Base-by-base conservation (phyloP, 2,888 invertebrate genomes). In the Scaptomyza tumidula region DNA sequence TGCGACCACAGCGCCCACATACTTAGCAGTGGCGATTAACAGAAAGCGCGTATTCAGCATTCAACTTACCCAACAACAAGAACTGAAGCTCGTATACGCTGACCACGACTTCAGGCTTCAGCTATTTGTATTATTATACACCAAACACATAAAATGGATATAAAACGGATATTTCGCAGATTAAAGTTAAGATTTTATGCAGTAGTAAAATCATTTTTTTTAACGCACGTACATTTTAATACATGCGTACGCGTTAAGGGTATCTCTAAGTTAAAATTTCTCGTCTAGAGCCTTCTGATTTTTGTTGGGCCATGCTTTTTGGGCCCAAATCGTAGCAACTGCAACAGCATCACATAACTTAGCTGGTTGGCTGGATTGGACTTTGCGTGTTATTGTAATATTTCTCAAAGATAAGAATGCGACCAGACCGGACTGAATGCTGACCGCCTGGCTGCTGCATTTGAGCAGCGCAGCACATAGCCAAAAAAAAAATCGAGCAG, bases 311-410 rank as follows among this genome's bases (percentile, higher is more conserved):
- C 50, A 33, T 45, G 58, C 56, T 60, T 67, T 72, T 75, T 56
- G 63, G 62, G 35, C 57, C 50, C 9, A 45, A 59, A 58, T 63
- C 49, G 73, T 45, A 44, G 49, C 46, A 27, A 19, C 50, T 37
- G 60, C 56, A 49, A 31, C 31, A 43, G 65, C 59, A 46, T 50
- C 62, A 46, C 49, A 45, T 60, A 58, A 62, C 49, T 45, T 27
- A 61, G 62, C 71, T 78, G 45, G 41, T 29, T 43, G 45, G 10
- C 24, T 37, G 52, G 65, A 68, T 49, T 83, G 78, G 90, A 88
- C 91, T 83, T 91, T 91, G 91, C 92, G 91, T 92, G 92, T 89
- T 91, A 90, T 90, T 90, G 89, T 91, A 91, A 90, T 91, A 91
- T 91, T 91, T 90, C 85, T 91, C 89, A 91, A 90, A 90, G 89